A percentile compares a stretch with the other conserved stretches of the same genome.
These are phyloP conservation scores for Muricea muricata DNA, from an alignment of 92 coral and sea anemone species.

Conservation along the genomic window DNA sequence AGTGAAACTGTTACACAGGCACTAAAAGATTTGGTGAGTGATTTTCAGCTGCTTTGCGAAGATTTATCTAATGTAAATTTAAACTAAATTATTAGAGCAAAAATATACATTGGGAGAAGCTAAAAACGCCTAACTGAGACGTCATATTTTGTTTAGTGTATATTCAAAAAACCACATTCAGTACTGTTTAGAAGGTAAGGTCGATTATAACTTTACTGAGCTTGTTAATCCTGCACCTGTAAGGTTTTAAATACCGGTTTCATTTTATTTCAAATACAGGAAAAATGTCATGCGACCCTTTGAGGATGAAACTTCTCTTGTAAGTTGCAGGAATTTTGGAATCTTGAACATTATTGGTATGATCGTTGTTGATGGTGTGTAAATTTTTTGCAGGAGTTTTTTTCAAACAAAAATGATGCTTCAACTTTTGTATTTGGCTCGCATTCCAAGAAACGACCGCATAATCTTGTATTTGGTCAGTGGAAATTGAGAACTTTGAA, in stretches of 20 bases:
- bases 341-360: no score
- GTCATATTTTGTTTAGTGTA: constrained; percentile 64
- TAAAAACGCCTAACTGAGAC: no score
- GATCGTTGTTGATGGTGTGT: neutral
- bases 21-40: constrained; percentile 90
- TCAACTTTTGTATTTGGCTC: constrained; percentile 91
- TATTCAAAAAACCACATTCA: constrained; percentile 90
- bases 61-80: no score
- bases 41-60: neutral
- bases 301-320: constrained; percentile 93
- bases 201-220: no score
- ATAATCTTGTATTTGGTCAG: constrained; percentile 90
- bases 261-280: constrained; percentile 55
- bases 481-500: neutral
- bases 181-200: constrained; percentile 90
- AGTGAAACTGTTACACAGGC: constrained; percentile 91
- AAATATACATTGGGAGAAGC: no score
- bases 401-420: constrained; percentile 89
- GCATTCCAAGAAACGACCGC: constrained; percentile 95
- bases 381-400: constrained; percentile 79
- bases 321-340: constrained; percentile 54
- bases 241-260: neutral
- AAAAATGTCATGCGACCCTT: constrained; percentile 89
- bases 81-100: no score
- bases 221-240: neutral